Evolutionary conservation across 2,888 invertebrate genomes (phyloP).

Genomic region (Halocaridina rubra): DNA sequence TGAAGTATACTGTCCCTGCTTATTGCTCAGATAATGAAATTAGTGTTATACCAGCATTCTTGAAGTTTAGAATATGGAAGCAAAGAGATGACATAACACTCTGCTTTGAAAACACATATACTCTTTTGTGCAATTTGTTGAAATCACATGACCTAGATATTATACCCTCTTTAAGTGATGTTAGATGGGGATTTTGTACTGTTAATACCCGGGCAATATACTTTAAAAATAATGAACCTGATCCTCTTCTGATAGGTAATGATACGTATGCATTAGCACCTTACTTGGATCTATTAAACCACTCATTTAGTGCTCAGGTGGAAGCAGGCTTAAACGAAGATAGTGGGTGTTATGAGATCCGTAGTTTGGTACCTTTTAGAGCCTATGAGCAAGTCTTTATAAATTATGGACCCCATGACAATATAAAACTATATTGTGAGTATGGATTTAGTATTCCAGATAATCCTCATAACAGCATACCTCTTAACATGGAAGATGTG

Average conservation of each 20-base stretch:
- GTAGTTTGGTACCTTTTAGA: constrained; percentile 72
- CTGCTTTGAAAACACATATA: constrained; percentile 65
- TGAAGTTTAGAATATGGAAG: constrained; percentile 72
- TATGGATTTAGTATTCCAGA: constrained; percentile 83
- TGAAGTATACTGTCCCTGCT: constrained; percentile 77
- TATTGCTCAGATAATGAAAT: constrained; percentile 75
- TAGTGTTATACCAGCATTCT: constrained; percentile 73
- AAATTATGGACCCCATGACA: constrained; percentile 87
- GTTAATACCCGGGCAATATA: constrained; percentile 89
- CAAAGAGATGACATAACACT: constrained; percentile 72
- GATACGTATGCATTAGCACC: constrained; percentile 79
- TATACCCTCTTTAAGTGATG: background rate
- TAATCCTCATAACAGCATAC: constrained; percentile 78
- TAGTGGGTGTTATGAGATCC: constrained; percentile 72
- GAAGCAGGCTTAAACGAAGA: constrained; percentile 62
- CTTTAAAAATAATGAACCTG: constrained; percentile 73
- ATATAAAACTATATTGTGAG: constrained; percentile 82
- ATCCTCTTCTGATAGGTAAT: constrained; percentile 65
- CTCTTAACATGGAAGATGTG: constrained; percentile 73
- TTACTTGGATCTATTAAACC: constrained; percentile 91
- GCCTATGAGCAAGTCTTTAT: constrained; percentile 85
- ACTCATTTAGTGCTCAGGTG: constrained; percentile 72
- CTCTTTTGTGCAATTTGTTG: no score
- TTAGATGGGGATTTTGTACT: constrained; percentile 78
- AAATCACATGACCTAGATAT: background rate